Conservation (phyloP, 2,888 invertebrate species). For the Hedya salicella region DNA sequence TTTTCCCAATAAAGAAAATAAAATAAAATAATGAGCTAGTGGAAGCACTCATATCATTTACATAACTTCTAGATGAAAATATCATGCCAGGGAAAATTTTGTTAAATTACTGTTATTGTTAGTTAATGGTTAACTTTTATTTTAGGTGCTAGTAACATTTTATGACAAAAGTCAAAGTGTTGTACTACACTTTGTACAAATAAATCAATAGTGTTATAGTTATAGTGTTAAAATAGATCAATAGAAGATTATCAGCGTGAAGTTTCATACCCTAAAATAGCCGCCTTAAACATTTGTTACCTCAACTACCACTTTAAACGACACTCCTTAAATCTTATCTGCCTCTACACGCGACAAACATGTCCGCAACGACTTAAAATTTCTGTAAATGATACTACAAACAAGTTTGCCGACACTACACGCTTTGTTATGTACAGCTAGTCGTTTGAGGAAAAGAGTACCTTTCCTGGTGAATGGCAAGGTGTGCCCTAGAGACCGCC, state of each 20-base stretch:
- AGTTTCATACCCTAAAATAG: constrained; percentile 28
- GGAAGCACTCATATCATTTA: too few relatives aligned
- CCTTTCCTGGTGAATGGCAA: constrained; percentile 38
- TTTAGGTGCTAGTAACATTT: too few relatives aligned
- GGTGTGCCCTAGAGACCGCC: constrained; percentile 36
- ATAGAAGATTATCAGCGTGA: constrained; percentile 6
- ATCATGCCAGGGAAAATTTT: too few relatives aligned
- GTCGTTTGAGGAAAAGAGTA: constrained; percentile 25
- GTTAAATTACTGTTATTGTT: too few relatives aligned
- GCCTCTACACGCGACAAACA: constrained; percentile 32
- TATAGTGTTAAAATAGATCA: constrained; percentile 11
- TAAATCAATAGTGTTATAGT: too few relatives aligned
- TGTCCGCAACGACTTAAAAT: constrained; percentile 32
- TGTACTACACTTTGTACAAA: too few relatives aligned
- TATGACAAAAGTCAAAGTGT: too few relatives aligned
- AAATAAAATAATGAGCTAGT: too few relatives aligned
- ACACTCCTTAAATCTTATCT: constrained; percentile 43
- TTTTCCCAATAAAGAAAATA: too few relatives aligned
- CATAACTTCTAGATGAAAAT: too few relatives aligned
- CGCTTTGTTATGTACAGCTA: constrained; percentile 5
- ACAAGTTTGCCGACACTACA: constrained; percentile 26
- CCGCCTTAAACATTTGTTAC: constrained; percentile 34
- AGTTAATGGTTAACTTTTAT: too few relatives aligned
- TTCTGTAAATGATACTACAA: constrained; percentile 37
- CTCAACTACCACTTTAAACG: constrained; percentile 34